phyloP scores from a whole-genome alignment of 2,888 invertebrate species.

The Vesta saturnalis region DNA sequence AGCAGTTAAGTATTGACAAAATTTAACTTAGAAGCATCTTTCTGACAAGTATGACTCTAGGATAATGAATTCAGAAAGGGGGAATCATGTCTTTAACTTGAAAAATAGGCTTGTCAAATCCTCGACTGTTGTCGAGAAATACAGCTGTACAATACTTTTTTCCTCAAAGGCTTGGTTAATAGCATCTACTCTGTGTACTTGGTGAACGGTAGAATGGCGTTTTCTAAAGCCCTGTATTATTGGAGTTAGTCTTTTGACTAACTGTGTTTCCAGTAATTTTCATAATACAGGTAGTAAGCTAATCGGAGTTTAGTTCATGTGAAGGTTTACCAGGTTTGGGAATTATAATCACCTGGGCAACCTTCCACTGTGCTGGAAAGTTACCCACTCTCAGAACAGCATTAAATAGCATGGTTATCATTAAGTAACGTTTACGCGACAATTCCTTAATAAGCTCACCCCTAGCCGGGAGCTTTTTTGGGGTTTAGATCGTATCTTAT shows the following conservation, averaged over 20 bases:
- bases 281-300: neutral
- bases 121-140: too few species aligned
- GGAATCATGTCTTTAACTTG: neutral
- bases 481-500: too few species aligned
- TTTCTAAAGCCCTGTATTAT: neutral
- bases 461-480: neutral
- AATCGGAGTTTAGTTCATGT: neutral
- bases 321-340: too few species aligned
- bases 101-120: too few species aligned
- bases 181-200: neutral
- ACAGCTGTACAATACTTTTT: too few species aligned
- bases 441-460: neutral
- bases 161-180: neutral
- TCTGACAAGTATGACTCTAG: neutral
- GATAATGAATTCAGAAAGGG: neutral
- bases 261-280: neutral
- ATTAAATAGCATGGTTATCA: neutral
- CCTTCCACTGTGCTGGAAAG: neutral
- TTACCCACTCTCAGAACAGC: neutral
- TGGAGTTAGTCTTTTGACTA: neutral
- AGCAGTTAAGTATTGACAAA: neutral
- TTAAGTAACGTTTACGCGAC: neutral
- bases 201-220: neutral
- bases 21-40: neutral
- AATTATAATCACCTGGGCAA: too few species aligned